Conservation (phyloP, 2,888 invertebrate genomes). For the Copidosoma aretas region DNA sequence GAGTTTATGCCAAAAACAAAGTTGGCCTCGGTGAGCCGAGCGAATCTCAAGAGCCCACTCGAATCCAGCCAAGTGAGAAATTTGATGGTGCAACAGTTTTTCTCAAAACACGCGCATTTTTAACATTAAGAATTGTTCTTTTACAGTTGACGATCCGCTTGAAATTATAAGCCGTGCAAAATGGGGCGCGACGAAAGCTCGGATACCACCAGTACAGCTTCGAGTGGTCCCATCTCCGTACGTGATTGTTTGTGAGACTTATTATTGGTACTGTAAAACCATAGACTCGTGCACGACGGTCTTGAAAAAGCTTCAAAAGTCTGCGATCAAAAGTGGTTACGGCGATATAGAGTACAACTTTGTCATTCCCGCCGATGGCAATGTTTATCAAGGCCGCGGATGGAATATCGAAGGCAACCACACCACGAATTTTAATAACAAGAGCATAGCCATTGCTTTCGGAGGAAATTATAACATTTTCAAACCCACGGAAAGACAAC, state of each 20-base stretch:
- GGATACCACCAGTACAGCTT: conserved; percentile 28
- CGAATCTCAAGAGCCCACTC: conserved; percentile 5
- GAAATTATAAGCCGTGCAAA: too few species aligned
- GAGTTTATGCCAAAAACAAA: neutral
- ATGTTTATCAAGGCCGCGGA: conserved; percentile 75
- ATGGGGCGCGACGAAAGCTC: too few species aligned
- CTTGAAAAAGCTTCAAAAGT: conserved; percentile 52
- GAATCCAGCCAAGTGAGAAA: neutral
- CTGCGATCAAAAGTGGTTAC: conserved; percentile 71
- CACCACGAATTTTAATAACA: conserved; percentile 71
- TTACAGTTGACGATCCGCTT: too few species aligned
- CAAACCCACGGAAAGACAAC: conserved; percentile 49
- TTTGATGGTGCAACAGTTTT: neutral
- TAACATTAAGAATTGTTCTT: too few species aligned
- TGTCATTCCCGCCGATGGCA: conserved; percentile 79
- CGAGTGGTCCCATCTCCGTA: conserved; percentile 50
- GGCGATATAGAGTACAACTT: conserved; percentile 70
- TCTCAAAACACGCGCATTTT: neutral
- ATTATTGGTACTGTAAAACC: neutral
- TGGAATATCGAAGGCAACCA: conserved; percentile 79
- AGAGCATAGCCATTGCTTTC: conserved; percentile 75
- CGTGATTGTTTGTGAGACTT: conserved; percentile 8
- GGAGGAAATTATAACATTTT: conserved; percentile 73
- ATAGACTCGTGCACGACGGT: conserved; percentile 49
- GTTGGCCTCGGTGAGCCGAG: neutral